These are phyloP conservation scores for Drosophila nannoptera DNA, from an alignment of 1,140 invertebrate genomes.

Conservation along the genomic window DNA sequence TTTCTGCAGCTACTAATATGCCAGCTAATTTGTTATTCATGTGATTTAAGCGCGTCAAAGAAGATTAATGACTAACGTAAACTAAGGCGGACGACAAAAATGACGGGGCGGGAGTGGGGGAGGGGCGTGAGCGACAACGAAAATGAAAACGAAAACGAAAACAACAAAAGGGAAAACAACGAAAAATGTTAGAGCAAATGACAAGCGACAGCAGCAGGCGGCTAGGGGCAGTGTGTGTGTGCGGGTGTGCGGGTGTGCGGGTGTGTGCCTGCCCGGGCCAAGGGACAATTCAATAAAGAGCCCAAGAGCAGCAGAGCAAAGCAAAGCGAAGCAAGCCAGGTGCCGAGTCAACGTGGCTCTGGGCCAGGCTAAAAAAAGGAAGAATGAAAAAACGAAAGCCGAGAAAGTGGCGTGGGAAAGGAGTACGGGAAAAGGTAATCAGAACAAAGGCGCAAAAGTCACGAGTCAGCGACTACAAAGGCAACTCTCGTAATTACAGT, in stretches of 20 bases:
- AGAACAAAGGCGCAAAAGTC: conserved; percentile 16
- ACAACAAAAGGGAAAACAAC: conserved; percentile 5
- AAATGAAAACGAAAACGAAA: neutral
- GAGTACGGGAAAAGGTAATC: neutral
- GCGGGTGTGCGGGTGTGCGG: no score
- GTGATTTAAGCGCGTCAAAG: conserved; percentile 78
- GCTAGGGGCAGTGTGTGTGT: neutral
- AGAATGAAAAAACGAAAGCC: neutral
- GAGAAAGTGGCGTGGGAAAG: neutral
- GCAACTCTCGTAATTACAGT: conserved; percentile 14
- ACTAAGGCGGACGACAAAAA: conserved; percentile 39
- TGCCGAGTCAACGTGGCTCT: conserved; percentile 20
- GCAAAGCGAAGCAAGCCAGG: neutral
- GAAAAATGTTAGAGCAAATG: conserved; percentile 23
- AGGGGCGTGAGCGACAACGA: no score
- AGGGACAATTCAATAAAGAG: conserved; percentile 43
- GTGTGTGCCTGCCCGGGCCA: conserved; percentile 4
- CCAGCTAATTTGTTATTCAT: conserved; percentile 78
- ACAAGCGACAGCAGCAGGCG: conserved; percentile 6
- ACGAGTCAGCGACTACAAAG: conserved; percentile 31
- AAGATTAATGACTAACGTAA: conserved; percentile 72
- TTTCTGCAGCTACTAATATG: conserved; percentile 61
- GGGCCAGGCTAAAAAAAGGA: conserved; percentile 1
- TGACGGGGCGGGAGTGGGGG: neutral
- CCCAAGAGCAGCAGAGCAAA: conserved; percentile 20